Percentiles rank a stretch among this genome's conserved stretches.
phyloP scores from a whole-genome alignment of 2,888 invertebrate species.

The Brenthis daphne region DNA sequence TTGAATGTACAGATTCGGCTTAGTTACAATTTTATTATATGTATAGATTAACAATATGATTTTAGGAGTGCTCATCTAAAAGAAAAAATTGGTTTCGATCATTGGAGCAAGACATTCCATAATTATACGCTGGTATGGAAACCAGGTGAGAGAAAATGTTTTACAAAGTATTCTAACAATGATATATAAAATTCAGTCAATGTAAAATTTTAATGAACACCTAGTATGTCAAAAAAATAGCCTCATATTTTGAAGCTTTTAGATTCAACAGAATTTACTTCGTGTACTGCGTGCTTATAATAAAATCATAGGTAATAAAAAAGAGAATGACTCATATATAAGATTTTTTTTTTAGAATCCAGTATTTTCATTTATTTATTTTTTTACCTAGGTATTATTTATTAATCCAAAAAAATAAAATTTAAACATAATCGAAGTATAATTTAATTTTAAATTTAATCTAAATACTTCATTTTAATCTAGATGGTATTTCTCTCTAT shows the following conservation, averaged over 20 bases:
- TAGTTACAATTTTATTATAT: too few species aligned
- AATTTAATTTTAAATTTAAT: not conserved
- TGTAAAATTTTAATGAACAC: too few species aligned
- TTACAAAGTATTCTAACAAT: not conserved
- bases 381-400: too few species aligned
- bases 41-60: slow-evolving; percentile 24
- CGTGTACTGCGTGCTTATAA: too few species aligned
- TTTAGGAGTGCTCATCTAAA: slow-evolving; percentile 58
- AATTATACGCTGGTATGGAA: slow-evolving; percentile 87
- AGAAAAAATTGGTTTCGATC: slow-evolving; percentile 57
- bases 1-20: too few species aligned
- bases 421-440: not conserved
- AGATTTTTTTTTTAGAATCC: too few species aligned
- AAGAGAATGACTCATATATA: too few species aligned
- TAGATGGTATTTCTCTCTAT: slow-evolving; percentile 64
- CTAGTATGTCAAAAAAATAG: too few species aligned
- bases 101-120: slow-evolving; percentile 85
- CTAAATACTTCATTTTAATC: slow-evolving; percentile 1
- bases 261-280: too few species aligned
- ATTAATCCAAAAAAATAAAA: not conserved
- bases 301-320: too few species aligned
- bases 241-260: too few species aligned
- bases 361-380: too few species aligned
- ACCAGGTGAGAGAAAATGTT: slow-evolving; percentile 59
- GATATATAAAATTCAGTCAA: not conserved